Conservation (phyloP, 2,797 vertebrate species). For the Hirundo rustica region DNA sequence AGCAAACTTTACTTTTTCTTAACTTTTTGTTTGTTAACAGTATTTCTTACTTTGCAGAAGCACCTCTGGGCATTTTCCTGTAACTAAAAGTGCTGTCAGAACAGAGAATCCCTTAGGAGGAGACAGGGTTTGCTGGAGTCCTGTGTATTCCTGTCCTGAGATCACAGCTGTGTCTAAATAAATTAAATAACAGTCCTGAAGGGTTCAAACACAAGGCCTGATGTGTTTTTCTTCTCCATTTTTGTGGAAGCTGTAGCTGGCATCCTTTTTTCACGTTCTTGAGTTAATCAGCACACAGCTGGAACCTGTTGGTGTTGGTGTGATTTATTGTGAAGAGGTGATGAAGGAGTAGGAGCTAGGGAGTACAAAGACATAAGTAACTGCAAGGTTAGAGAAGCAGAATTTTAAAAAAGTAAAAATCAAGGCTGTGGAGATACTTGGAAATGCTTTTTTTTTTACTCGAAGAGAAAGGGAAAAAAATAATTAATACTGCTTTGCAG, state of each 20-base stretch:
- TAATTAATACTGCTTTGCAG: slow-evolving; percentile 78
- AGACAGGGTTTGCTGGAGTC: neutral
- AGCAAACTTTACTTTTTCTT: neutral
- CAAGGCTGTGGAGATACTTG: neutral
- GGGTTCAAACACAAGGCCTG: neutral
- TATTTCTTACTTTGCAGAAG: neutral
- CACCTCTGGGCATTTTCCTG: neutral
- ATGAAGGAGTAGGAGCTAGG: neutral
- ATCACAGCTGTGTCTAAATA: neutral
- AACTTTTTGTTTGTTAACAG: neutral
- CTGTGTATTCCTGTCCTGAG: neutral
- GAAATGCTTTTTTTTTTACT: neutral
- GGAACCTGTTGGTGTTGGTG: neutral
- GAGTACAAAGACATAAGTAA: neutral
- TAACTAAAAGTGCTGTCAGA: neutral
- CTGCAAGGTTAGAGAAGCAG: neutral
- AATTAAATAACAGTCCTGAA: neutral
- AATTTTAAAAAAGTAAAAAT: neutral
- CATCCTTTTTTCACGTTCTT: neutral
- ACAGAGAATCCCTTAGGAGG: neutral
- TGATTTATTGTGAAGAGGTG: neutral
- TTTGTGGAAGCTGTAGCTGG: neutral
- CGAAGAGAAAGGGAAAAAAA: neutral
- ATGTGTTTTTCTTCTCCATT: neutral
- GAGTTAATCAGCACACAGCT: neutral